Base-by-base conservation (phyloP, 1,140 invertebrate genomes). In the Schlechtendalia chinensis region DNA sequence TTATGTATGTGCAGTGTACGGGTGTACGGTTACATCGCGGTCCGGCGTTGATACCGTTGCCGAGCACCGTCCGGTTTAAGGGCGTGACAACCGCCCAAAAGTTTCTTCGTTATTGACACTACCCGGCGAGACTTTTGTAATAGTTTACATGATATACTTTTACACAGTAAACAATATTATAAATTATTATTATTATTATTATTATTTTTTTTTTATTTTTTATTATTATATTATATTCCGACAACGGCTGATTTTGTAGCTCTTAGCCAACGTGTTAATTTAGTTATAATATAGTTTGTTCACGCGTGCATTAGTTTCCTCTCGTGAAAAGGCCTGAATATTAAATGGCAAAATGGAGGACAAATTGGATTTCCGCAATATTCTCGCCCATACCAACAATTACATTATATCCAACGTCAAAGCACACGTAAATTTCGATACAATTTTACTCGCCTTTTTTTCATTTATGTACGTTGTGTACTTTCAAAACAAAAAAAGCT, bases 361-460 rank as follows among this genome's bases (percentile, higher is more conserved):
- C 22, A 50, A 69, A 69, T 69, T 45, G 45, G 65, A 67, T 67
- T 67, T 39, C 39, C 29, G 5, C 11, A 12, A 67, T 56, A 56
- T 39, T 65, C 29, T 39, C 65, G 1, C 22, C 5, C n/a, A 24
- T 24, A n/a, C 67, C 22, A 14, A 50, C 45, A 50, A n/a, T 5
- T 27, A 32, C 67, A 19, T 69, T 22, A 39, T 12, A 5, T 45
- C 10, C 32, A n/a, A 11, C 14, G 5, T n/a, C n/a, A 5, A 32
- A 67, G 14, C 22, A 14, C 5, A 8, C 65, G n/a, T n/a, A 63
- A 10, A 32, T 39, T 12, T n/a, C 8, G 63, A 5, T 11, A 67
- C 12, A 67, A 45, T 22, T 45, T 5, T 47, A 22, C 32, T 39
- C 32, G 11, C 19, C 2, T 19, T 19, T 54, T 19, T 54, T 54